These are phyloP conservation scores for Salvator merianae DNA, from an alignment of 2,113 vertebrate genomes.

Conservation along the genomic window DNA sequence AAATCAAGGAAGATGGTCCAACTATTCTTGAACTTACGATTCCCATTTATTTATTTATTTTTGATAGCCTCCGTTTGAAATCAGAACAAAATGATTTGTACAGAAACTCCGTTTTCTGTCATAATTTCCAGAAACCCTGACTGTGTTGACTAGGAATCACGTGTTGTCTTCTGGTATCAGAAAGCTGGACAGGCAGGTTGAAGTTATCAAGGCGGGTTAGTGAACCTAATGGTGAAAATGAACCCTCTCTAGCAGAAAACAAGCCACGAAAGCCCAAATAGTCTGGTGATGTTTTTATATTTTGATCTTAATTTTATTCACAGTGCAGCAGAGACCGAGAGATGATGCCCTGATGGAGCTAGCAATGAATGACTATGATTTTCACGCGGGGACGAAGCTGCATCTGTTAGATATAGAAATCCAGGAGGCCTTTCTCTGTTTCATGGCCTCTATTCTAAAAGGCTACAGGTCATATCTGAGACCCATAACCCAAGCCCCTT, in stretches of 20 bases:
- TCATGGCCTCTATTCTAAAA: slow-evolving; percentile 98
- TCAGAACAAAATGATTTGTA: too few relatives aligned
- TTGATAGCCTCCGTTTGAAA: too few relatives aligned
- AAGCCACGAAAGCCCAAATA: neutral
- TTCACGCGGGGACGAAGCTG: slow-evolving; percentile 86
- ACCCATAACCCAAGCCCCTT: slow-evolving; percentile 96
- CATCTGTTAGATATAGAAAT: slow-evolving; percentile 95
- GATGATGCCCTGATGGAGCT: slow-evolving; percentile 91
- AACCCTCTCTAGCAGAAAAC: neutral
- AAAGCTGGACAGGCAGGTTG: too few relatives aligned
- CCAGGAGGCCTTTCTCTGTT: slow-evolving; percentile 95
- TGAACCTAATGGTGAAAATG: neutral
- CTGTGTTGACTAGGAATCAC: too few relatives aligned
- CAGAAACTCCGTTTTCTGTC: too few relatives aligned
- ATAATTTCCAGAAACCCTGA: too few relatives aligned
- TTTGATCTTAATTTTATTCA: slow-evolving; percentile 43
- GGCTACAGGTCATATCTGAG: slow-evolving; percentile 93
- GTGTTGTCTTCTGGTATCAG: too few relatives aligned
- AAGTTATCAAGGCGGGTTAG: neutral
- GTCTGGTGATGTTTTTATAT: neutral
- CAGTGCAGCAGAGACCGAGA: slow-evolving; percentile 90
- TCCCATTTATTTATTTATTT: too few relatives aligned
- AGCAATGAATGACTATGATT: slow-evolving; percentile 88
- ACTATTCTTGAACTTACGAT: too few relatives aligned
- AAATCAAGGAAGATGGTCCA: too few relatives aligned